Percentiles rank a stretch among this genome's conserved stretches.
These are phyloP conservation scores for Eledona agricola DNA, from an alignment of 2,888 invertebrate genomes.

Conservation along the genomic window DNA sequence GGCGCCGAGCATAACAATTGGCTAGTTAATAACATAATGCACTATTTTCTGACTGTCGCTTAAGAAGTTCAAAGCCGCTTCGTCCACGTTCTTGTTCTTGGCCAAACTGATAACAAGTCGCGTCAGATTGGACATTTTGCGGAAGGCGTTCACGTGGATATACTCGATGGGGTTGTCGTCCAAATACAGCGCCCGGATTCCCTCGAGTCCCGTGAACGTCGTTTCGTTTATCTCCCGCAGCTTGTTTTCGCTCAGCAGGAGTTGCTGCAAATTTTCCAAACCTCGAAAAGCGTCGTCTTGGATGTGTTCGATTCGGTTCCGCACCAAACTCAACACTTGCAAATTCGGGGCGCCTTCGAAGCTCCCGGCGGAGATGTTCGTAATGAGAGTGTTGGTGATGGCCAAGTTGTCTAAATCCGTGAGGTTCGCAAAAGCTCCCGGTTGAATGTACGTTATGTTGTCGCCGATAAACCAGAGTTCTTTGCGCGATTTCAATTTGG, in stretches of 20 bases:
- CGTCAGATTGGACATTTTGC: slow-evolving; percentile 14
- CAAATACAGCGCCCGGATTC: slow-evolving; percentile 12
- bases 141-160: slow-evolving; percentile 9
- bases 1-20: too few relatives aligned
- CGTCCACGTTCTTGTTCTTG: slow-evolving; percentile 8
- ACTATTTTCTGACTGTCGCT: slow-evolving; percentile 11
- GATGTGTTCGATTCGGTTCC: slow-evolving; percentile 17
- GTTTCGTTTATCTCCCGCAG: slow-evolving; percentile 13
- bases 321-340: slow-evolving; percentile 17
- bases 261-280: slow-evolving; percentile 10
- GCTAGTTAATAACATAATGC: slow-evolving; percentile 11
- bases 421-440: slow-evolving; percentile 30
- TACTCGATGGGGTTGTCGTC: slow-evolving; percentile 26
- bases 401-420: slow-evolving; percentile 26
- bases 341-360: slow-evolving; percentile 22
- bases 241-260: slow-evolving; percentile 16
- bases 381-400: slow-evolving; percentile 26
- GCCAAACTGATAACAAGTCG: slow-evolving; percentile 12
- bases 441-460: slow-evolving; percentile 35
- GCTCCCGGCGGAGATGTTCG: slow-evolving; percentile 8
- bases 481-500: slow-evolving; percentile 22
- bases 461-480: slow-evolving; percentile 31
- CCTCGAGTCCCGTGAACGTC: slow-evolving; percentile 21
- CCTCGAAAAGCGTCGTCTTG: slow-evolving; percentile 20
- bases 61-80: slow-evolving; percentile 12